phyloP scores from a whole-genome alignment of 1,140 invertebrate species.

The Achatina immaculata region DNA sequence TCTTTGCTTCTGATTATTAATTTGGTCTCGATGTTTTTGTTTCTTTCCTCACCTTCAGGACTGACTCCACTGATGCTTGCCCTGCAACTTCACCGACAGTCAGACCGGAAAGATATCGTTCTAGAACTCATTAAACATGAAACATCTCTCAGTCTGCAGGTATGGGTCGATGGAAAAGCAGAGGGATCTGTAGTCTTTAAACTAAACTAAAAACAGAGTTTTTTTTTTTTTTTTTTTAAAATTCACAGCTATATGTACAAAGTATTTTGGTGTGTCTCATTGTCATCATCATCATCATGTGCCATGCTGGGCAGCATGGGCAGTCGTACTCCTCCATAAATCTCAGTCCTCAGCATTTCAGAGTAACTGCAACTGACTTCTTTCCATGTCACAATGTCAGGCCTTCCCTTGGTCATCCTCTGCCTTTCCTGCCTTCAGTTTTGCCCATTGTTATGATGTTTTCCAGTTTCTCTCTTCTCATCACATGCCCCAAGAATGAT shows the following conservation, averaged over 20 bases:
- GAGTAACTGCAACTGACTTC: too few relatives aligned
- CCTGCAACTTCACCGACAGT: not conserved
- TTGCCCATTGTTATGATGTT: too few relatives aligned
- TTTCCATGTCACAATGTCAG: too few relatives aligned
- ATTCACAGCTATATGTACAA: too few relatives aligned
- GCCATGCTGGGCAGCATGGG: too few relatives aligned
- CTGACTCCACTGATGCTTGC: conserved; percentile 24
- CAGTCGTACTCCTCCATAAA: too few relatives aligned
- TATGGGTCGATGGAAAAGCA: not conserved
- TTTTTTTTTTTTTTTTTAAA: not conserved
- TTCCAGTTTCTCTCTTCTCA: too few relatives aligned
- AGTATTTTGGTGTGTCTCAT: not conserved
- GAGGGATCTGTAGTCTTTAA: not conserved
- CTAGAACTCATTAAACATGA: not conserved
- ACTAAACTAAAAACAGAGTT: not conserved
- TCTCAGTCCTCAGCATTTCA: too few relatives aligned
- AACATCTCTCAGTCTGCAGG: not conserved
- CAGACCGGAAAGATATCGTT: not conserved
- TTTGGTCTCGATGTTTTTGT: not conserved
- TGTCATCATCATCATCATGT: not conserved
- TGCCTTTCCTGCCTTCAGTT: too few relatives aligned
- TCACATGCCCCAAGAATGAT: too few relatives aligned
- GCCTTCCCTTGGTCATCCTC: too few relatives aligned
- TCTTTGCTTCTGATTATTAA: too few relatives aligned
- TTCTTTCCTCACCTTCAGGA: not conserved